Conservation (phyloP, 2,888 invertebrate species). For the Dastarcus helophoroides region DNA sequence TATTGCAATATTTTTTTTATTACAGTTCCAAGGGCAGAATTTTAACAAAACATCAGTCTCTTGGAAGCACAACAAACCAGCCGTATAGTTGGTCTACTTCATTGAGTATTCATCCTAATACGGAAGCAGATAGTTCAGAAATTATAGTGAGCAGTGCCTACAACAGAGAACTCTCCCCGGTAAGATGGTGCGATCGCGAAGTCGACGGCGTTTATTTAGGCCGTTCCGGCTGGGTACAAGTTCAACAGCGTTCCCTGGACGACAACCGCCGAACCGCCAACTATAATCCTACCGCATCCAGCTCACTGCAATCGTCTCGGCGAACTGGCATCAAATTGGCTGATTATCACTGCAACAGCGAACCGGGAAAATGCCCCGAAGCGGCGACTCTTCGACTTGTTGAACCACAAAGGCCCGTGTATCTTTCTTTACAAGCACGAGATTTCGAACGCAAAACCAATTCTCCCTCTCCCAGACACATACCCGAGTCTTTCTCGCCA, state of each 20-base stretch:
- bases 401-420: constrained; percentile 31
- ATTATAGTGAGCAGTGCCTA: constrained; percentile 36
- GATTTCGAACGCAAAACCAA: constrained; percentile 31
- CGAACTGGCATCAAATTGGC: constrained; percentile 40
- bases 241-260: constrained; percentile 44
- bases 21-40: no score
- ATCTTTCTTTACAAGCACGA: constrained; percentile 28
- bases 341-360: constrained; percentile 42
- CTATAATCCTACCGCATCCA: constrained; percentile 23
- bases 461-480: constrained; percentile 31
- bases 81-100: constrained; percentile 15
- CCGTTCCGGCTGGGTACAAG: constrained; percentile 46
- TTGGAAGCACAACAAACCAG: constrained; percentile 19
- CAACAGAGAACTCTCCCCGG: constrained; percentile 44
- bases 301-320: constrained; percentile 34
- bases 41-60: constrained; percentile 31
- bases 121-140: constrained; percentile 37
- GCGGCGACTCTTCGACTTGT: constrained; percentile 6
- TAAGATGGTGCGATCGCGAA: constrained; percentile 47
- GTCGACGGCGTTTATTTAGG: constrained; percentile 48
- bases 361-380: constrained; percentile 23
- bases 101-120: constrained; percentile 25
- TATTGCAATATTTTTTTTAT: no score
- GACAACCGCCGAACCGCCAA: constrained; percentile 38
- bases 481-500: constrained; percentile 42